Evolutionary conservation across 2,888 invertebrate species (phyloP), one percentile per base, ranked within the genome.

Genomic region (Thereva unica): DNA sequence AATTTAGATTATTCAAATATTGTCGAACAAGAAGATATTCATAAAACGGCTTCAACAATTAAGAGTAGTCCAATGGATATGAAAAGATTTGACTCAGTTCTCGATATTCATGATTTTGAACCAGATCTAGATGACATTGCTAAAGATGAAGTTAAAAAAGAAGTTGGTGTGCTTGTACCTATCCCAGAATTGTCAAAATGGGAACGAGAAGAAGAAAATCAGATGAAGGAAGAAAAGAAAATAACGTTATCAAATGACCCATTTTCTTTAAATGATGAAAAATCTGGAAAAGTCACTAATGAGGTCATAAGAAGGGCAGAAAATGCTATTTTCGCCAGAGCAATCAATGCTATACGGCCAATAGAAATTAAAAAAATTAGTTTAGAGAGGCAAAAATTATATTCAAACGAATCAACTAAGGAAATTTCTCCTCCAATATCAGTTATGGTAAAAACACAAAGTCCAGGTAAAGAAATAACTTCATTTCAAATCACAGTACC

Each of bases 291-390:
- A 81, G 88, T 89, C 1, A 93, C 94, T 1, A 91, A 90, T 23
- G 94, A 94, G 79, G 93, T 95, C 4, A 83, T 95, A 57, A 94
- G 95, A 76, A 85, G 93, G 71, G 95, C 95, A 1, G 95, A 95
- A 82, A 94, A 95, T 78, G 94, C 92, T 0, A 91, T 95, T 73
- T 92, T 95, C 78, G 91, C 94, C 49, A 93, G 95, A 79, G 92
- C 92, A 0, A 90, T 92, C 50, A 92, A 89, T 75, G 91, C 92
- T 0, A 87, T 91, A 53, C 84, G 89, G 67, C 90, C 90, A 0
- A 87, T 89, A 61, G 91, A 91, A 82, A 89, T 89, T 57, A 90
- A 89, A 75, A 90, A 89, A 77, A 88, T 88, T 59, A 87, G 87
- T 64, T 68, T 69, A 10, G 89, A 89, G 72, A 84, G 89, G n/a